Evolutionary conservation across 2,113 vertebrate species (phyloP), one percentile per base, ranked within the genome.

Genomic region (Hydrochoerus hydrochaeris): DNA sequence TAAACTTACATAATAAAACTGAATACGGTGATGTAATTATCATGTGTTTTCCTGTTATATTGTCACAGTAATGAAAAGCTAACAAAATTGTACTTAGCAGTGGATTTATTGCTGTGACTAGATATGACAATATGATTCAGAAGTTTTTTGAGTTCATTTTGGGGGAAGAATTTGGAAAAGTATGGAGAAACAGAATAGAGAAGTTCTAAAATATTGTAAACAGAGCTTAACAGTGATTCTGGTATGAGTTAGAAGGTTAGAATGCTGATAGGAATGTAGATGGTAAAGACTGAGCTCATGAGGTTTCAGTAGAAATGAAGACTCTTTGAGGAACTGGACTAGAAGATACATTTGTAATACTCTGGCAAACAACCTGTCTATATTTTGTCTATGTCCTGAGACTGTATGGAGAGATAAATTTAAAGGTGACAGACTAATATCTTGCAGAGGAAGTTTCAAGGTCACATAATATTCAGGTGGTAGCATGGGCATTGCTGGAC

Each of bases 21-120:
- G 93, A 73, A 80, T n/a, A 57, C 91, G 32, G 24, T 4, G 89
- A 84, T 91, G 41, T 87, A 92, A 81, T 86, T 90, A 69, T 41
- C 41, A 73, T 41, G n/a, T 73, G 22, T 41, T 71, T n/a, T 20
- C 7, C 67, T 71, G 69, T 9, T 73, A 41, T 73, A 73, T 24
- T 73, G 38, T 41, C n/a, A 24, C 19, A 41, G 9, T 41, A 20
- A 24, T 11, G 9, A 73, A 73, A 73, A 16, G 9, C n/a, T 73
- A 73, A 41, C 69, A 71, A 71, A 71, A 71, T 8, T 11, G n/a
- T 41, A 10, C n/a, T 24, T 20, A 22, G 4, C 38, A 24, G n/a
- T 38, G 41, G 73, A 5, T 2, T 46, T 26, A 7, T 46, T 77
- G 41, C 73, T 46, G 41, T 77, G 73, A 77, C 41, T 77, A 44